Base-by-base conservation (phyloP, 2,113 vertebrate genomes). In the Malaclemys terrapin region DNA sequence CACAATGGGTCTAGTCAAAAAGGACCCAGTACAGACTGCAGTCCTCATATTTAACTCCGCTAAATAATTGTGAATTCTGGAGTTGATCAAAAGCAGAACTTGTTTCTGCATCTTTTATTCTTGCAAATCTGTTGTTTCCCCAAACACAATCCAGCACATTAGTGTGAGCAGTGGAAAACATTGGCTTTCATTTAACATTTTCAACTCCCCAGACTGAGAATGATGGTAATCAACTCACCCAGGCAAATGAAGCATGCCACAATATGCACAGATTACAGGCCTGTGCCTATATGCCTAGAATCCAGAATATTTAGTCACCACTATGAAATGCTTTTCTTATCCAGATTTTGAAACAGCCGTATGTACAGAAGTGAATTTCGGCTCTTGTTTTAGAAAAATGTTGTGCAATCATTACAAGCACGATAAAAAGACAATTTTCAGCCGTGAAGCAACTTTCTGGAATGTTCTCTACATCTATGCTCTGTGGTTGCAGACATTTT, bases 81-180 rank as follows among this genome's bases (percentile, higher is more conserved):
- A 87, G 80, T 4, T 5, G 11, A 69, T 80, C 52, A 20, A 69
- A 84, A 92, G 8, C 81, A 49, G 12, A 49, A 5, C 2, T 1
- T 19, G 90, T 49, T 45, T 50, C 81, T 78, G 52, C 10, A n/a
- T 52, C 80, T 81, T 85, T 50, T 50, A 25, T 81, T 85, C 76
- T 57, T 85, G 45, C n/a, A 82, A 29, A 27, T 80, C 52, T 59
- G 59, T 88, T 88, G 69, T 88, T 91, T 91, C 72, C 59, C 78
- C 47, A 83, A 87, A 83, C 38, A 78, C 29, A 89, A 79, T 27
- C 53, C 29, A 82, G 69, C 80, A 93, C 80, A 78, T 87, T 79
- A 87, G 80, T 9, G 19, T 19, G 42, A 87, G 65, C 75, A 47
- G 53, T 62, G 31, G 81, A 83, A 93, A 90, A 84, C 54, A 80